Evolutionary conservation across 2,113 vertebrate species (phyloP).

Genomic region (Oreocharis arfaki): DNA sequence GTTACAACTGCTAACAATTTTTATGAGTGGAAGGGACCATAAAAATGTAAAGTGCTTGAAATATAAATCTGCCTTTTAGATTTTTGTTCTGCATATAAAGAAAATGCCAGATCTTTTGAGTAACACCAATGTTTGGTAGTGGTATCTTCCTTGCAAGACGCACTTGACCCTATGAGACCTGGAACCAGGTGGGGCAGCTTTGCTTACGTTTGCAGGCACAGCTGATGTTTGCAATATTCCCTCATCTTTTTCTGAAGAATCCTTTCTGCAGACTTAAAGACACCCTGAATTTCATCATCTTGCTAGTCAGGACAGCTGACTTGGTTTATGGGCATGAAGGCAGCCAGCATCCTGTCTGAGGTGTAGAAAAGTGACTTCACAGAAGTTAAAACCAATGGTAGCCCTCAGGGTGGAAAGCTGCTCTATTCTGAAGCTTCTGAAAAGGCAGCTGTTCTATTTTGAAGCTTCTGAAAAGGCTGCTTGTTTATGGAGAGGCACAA

Average conservation of each 20-base stretch:
- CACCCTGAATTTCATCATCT: background rate
- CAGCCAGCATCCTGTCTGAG: background rate
- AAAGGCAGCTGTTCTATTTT: background rate
- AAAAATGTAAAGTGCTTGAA: conserved; percentile 58
- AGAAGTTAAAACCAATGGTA: conserved; percentile 55
- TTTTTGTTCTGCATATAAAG: background rate
- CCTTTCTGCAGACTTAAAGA: background rate
- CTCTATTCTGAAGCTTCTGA: background rate
- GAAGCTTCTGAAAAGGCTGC: conserved; percentile 10
- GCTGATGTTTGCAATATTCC: background rate
- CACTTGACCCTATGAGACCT: background rate
- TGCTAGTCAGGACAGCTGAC: background rate
- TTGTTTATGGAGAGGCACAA: background rate
- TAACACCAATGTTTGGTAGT: background rate
- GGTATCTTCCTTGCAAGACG: conserved; percentile 18
- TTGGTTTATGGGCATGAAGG: background rate
- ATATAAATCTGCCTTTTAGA: background rate
- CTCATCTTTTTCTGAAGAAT: background rate
- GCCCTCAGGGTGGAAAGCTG: conserved; percentile 17
- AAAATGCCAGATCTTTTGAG: background rate
- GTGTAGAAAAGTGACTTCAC: conserved; percentile 47
- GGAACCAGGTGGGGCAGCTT: background rate
- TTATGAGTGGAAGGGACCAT: background rate
- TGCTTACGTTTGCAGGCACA: conserved; percentile 11
- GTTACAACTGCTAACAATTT: conserved; percentile 1